These are phyloP conservation scores for Ctenicera cuprea DNA, from an alignment of 2,888 invertebrate genomes.

Conservation along the genomic window DNA sequence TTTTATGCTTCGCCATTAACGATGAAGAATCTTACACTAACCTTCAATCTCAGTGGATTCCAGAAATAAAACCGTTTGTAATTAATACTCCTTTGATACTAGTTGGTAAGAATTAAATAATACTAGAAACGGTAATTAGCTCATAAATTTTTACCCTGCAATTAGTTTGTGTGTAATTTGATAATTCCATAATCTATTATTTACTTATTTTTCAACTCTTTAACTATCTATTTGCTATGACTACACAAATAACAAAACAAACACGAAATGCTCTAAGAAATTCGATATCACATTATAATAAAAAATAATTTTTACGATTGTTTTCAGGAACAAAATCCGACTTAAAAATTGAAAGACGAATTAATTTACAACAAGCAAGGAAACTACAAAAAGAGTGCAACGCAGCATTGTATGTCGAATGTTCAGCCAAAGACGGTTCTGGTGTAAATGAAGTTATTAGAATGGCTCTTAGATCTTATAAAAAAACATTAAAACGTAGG, in stretches of 20 bases:
- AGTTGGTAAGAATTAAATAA: slow-evolving; percentile 81
- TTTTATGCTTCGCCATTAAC: slow-evolving; percentile 91
- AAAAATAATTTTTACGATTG: no score
- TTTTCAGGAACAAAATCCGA: slow-evolving; percentile 35
- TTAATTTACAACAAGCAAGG: slow-evolving; percentile 21
- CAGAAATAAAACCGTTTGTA: slow-evolving; percentile 89
- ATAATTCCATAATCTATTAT: no score
- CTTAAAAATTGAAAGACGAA: not conserved
- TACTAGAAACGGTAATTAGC: no score
- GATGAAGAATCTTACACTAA: slow-evolving; percentile 90
- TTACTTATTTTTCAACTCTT: no score
- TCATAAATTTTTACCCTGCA: no score
- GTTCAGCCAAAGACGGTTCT: slow-evolving; percentile 5
- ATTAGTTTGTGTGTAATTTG: no score
- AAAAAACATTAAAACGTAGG: not conserved
- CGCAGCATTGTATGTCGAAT: slow-evolving; percentile 10
- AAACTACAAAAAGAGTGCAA: slow-evolving; percentile 2
- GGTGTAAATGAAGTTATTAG: not conserved
- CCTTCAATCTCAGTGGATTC: slow-evolving; percentile 90
- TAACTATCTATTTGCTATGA: no score
- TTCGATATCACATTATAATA: no score
- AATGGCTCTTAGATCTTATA: not conserved
- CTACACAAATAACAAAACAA: no score
- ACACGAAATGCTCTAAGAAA: no score
- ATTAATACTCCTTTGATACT: slow-evolving; percentile 87